Conservation (phyloP, 2,113 vertebrate species). For the Leptocoma aspasia region DNA sequence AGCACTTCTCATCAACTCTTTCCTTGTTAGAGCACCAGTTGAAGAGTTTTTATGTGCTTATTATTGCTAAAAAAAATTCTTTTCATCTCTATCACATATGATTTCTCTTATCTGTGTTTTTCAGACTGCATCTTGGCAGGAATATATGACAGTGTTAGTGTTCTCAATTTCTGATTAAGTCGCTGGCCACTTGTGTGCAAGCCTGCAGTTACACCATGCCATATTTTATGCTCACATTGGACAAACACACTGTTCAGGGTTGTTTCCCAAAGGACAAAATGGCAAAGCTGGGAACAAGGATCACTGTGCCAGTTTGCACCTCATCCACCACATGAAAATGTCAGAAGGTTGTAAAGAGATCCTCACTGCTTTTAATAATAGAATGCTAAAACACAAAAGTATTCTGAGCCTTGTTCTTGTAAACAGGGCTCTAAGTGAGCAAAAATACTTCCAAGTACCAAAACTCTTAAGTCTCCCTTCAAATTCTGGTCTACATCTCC, state of each 20-base stretch:
- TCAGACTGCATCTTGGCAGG: constrained; percentile 1
- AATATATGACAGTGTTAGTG: not conserved
- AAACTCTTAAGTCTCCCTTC: not conserved
- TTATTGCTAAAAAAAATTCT: not conserved
- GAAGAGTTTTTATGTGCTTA: not conserved
- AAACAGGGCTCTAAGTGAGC: not conserved
- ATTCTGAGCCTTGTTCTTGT: not conserved
- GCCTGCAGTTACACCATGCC: not conserved
- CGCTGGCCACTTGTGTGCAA: not conserved
- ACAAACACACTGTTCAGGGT: not conserved
- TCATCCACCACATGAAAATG: not conserved
- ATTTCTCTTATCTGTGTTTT: constrained; percentile 25
- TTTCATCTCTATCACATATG: not conserved
- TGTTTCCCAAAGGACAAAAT: not conserved
- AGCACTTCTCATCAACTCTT: not conserved
- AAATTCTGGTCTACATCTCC: not conserved
- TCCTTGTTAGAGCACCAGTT: not conserved
- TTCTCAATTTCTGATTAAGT: not conserved
- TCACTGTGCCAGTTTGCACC: not conserved
- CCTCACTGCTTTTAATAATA: not conserved
- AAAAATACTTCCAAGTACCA: not conserved
- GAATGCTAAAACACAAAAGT: not conserved
- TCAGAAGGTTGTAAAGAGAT: not conserved
- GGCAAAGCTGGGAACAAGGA: not conserved
- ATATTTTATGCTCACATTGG: not conserved